Conservation (phyloP, 2,888 invertebrate species). For the Prionchulus punctatus region DNA sequence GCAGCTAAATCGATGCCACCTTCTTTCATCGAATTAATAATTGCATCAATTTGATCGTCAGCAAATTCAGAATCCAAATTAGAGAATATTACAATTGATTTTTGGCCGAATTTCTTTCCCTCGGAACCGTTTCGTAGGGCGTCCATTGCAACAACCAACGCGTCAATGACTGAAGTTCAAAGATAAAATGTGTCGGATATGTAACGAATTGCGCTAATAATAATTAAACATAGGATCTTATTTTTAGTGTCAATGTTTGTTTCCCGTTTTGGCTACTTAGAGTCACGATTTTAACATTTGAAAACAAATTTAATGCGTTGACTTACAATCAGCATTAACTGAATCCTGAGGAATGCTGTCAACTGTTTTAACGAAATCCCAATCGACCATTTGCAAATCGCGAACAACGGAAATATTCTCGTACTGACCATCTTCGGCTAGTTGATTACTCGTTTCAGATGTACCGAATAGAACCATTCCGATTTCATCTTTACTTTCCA, state of each 20-base stretch:
- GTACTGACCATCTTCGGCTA: constrained; percentile 37
- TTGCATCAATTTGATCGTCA: constrained; percentile 40
- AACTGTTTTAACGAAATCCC: constrained; percentile 43
- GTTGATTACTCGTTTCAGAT: constrained; percentile 41
- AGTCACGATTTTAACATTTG: no score
- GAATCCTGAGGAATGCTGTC: constrained; percentile 22
- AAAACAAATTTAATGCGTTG: no score
- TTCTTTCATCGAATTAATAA: constrained; percentile 43
- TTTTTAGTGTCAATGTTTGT: no score
- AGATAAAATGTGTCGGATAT: constrained; percentile 44
- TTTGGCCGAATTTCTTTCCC: constrained; percentile 36
- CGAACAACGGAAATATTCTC: constrained; percentile 44
- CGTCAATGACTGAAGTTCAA: constrained; percentile 32
- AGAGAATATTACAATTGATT: constrained; percentile 49
- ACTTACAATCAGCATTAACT: constrained; percentile 11
- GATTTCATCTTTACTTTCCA: constrained; percentile 48
- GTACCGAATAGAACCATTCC: constrained; percentile 50
- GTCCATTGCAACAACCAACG: constrained; percentile 35
- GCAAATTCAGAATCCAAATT: constrained; percentile 44
- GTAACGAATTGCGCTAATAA: neutral
- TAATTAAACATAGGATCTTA: no score
- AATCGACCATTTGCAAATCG: constrained; percentile 43
- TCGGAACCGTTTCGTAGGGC: constrained; percentile 32
- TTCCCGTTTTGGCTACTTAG: no score
- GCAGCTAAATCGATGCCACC: constrained; percentile 46